phyloP scores from a whole-genome alignment of 2,888 invertebrate species.

The Pristionchus mayeri region DNA sequence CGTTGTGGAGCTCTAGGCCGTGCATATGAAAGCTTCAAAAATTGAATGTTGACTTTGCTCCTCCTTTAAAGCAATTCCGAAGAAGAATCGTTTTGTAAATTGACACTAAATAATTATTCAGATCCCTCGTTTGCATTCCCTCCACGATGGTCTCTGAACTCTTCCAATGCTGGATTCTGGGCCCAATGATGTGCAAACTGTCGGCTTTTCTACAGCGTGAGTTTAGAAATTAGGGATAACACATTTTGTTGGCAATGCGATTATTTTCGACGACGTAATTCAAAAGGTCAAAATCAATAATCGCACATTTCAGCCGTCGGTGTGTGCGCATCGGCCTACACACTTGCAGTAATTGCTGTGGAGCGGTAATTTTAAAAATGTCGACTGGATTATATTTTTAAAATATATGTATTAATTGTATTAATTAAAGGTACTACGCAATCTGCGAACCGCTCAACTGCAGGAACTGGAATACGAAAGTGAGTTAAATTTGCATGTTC shows the following conservation, averaged over 20 bases:
- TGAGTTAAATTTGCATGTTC: no score
- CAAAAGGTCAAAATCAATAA: conserved; percentile 45
- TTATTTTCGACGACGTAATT: no score
- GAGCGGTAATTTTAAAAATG: conserved; percentile 81
- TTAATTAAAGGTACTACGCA: conserved; percentile 81
- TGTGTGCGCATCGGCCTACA: conserved; percentile 86
- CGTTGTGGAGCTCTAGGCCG: no score
- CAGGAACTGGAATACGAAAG: conserved; percentile 84
- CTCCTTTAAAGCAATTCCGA: no score
- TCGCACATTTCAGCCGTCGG: conserved; percentile 82
- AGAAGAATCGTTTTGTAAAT: no score
- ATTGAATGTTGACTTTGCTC: no score
- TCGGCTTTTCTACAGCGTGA: conserved; percentile 86
- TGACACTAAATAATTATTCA: conserved; percentile 76
- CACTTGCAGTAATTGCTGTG: conserved; percentile 85
- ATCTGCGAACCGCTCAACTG: conserved; percentile 85
- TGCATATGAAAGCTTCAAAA: no score
- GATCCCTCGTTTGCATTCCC: conserved; percentile 86
- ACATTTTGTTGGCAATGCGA: no score
- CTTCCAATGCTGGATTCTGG: conserved; percentile 80
- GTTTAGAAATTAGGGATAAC: no score
- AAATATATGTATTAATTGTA: no score
- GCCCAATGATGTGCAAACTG: conserved; percentile 84
- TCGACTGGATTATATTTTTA: no score
- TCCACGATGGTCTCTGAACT: conserved; percentile 80